These are phyloP conservation scores for Hirundo rustica DNA, from an alignment of 2,797 vertebrate species.

Conservation along the genomic window DNA sequence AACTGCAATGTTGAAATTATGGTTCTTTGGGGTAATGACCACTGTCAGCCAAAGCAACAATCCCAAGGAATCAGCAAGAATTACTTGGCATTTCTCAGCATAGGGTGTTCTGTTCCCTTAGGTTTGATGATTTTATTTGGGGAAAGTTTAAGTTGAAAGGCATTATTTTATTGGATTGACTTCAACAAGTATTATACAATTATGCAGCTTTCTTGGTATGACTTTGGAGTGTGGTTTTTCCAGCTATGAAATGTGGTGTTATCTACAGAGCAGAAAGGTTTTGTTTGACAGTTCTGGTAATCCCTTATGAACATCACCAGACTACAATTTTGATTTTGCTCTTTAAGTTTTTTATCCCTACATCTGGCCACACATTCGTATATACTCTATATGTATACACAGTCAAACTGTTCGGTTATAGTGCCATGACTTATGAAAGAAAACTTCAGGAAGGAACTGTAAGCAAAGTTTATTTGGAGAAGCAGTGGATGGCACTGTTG, in stretches of 20 bases:
- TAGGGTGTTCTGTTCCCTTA: neutral
- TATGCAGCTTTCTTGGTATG: neutral
- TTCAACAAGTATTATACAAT: slow-evolving; percentile 18
- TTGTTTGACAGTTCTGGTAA: slow-evolving; percentile 35
- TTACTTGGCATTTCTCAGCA: neutral
- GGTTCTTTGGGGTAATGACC: neutral
- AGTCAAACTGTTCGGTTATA: neutral
- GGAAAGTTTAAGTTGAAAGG: neutral
- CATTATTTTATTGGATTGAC: slow-evolving; percentile 21
- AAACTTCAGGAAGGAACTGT: neutral
- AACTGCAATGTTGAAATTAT: neutral
- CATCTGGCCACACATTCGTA: neutral
- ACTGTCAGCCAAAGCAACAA: neutral
- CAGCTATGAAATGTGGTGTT: neutral
- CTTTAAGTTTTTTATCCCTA: neutral
- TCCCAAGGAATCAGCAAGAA: neutral
- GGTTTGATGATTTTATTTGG: neutral
- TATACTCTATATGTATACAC: neutral
- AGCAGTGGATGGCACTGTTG: slow-evolving; percentile 75
- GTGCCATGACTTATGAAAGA: neutral
- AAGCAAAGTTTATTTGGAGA: slow-evolving; percentile 60
- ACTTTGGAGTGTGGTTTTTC: slow-evolving; percentile 2
- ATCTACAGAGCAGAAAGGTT: slow-evolving; percentile 3
- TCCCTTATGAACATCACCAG: slow-evolving; percentile 1
- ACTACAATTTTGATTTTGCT: slow-evolving; percentile 3